Base-by-base conservation (phyloP, 2,797 vertebrate genomes). In the Petrocephalus schoutedeni region DNA sequence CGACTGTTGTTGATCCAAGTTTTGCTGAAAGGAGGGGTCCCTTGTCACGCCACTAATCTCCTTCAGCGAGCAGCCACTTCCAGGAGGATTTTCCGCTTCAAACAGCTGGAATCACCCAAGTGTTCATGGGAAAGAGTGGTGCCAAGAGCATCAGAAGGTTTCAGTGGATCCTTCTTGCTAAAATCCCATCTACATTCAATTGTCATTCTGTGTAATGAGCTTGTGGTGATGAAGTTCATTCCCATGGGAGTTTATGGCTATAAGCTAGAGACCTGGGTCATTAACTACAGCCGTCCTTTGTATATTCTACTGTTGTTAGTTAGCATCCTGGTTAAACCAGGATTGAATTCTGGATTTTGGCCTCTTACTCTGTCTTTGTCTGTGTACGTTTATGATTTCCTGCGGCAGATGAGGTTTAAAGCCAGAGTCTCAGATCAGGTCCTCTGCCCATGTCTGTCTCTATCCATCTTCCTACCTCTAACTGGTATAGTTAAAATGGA, bases 31-130 rank as follows among this genome's bases (percentile, higher is more conserved):
- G 57, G 56, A 58, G 56, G 14, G 84, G 56, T 83, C 56, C 84
- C 54, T 28, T 54, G 49, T 56, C 82, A 14, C 82, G 56, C 32
- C 89, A 88, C 87, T 93, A 94, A 94, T 94, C 93, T 93, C 90
- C 89, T 90, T 89, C 85, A 94, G 92, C 90, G 92, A 91, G 92
- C 90, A 89, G 90, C 90, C 91, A 91, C 91, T 94, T 93, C 93
- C 92, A 89, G 89, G 85, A 90, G 93, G 93, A 94, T 95, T 95
- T 94, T 93, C 92, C 90, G 91, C 92, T 93, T 95, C 93, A 95
- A 93, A 95, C 94, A 92, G 91, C 90, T 85, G 83, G 90, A 94
- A 94, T 95, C 94, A 94, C 95, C 94, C 94, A 94, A 91, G 28
- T 80, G 89, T 94, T 91, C 87, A 2, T 88, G 83, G 51, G 90